phyloP scores from a whole-genome alignment of 35 echinoderm and acorn worm genomes.

The Lytechinus pictus region DNA sequence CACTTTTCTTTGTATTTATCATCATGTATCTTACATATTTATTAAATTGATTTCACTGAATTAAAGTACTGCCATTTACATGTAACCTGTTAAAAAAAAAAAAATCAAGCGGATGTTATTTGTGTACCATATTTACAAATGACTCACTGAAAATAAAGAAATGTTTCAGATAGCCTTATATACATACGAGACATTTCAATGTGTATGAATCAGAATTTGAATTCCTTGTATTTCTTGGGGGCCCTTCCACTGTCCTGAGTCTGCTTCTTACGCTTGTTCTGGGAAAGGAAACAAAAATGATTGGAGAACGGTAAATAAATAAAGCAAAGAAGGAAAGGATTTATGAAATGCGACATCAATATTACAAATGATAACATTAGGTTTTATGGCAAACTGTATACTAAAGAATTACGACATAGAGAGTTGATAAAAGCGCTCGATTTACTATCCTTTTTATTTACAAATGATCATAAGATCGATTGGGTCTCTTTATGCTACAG shows the following conservation, averaged over 20 bases:
- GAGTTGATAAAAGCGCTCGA: neutral
- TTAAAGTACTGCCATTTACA: neutral
- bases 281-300: constrained; percentile 53
- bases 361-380: too few species aligned
- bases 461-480: too few species aligned
- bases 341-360: too few species aligned
- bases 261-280: constrained; percentile 99
- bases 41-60: neutral
- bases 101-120: neutral
- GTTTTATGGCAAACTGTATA: too few species aligned
- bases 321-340: neutral
- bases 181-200: neutral
- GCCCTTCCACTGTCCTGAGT: constrained; percentile 85
- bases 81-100: too few species aligned
- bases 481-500: too few species aligned
- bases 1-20: neutral
- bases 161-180: neutral
- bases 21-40: neutral
- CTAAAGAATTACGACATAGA: neutral
- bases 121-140: neutral
- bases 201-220: constrained; percentile 79
- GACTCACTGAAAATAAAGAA: neutral
- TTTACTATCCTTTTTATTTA: too few species aligned
- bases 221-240: constrained; percentile 98
- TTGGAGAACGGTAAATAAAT: neutral